Evolutionary conservation across 2,888 invertebrate genomes (phyloP), one percentile per base, ranked within the genome.

Genomic region (Cenopis cana): DNA sequence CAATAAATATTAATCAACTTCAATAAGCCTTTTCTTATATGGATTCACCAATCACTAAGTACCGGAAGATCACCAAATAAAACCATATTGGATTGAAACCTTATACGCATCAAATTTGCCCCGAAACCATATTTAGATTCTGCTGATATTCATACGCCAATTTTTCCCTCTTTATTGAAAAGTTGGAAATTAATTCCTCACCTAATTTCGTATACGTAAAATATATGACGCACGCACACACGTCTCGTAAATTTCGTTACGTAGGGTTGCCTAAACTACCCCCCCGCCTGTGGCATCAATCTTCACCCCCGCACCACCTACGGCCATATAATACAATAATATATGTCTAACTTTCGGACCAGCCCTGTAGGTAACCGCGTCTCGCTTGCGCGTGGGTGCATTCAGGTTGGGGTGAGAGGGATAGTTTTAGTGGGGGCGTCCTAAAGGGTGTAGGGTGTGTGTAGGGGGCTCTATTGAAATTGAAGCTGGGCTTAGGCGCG

Each of bases 341-440:
- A 92, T 93, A 93, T 91, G 93, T 93, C 93, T 93, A 92, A 91
- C 87, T 90, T 90, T 93, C 93, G 93, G 93, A 93, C 93, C 91
- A 88, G 91, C 91, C 93, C 91, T 91, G 91, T 90, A 87, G 90
- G 89, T 89, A 89, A 84, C 78, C 74, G 76, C 71, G 70, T 89
- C 90, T 75, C 79, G 74, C 74, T 90, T 82, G 55, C 66, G 1
- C 84, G 24, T 33, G 49, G 24, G 71, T 59, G 76, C 78, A 80
- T 38, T 79, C 74, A 29, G 72, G 65, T 52, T 54, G 10, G 85
- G 61, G 55, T 64, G 86, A 89, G 72, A 56, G 84, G 76, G 90
- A 90, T 54, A 75, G 18, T 70, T 62, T 70, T 73, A 78, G 88
- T 89, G 93, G 91, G 85, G 92, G 92, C 87, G 92, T 92, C 91